A percentile compares a stretch with the other conserved stretches of the same genome.
Evolutionary conservation across 2,113 vertebrate species (phyloP).

Genomic region (Burhinus bistriatus): DNA sequence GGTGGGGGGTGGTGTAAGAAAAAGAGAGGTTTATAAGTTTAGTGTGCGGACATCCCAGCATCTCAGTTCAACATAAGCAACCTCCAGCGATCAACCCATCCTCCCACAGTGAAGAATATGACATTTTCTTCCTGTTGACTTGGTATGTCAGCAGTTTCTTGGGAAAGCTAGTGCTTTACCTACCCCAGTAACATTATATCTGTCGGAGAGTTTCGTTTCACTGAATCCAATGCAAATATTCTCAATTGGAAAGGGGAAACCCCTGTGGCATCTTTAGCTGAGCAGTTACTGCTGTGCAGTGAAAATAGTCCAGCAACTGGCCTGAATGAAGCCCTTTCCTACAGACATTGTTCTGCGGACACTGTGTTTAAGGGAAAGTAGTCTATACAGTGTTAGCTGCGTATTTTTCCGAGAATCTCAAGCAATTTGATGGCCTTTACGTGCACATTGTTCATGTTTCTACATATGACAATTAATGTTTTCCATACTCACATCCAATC

Average conservation of each 20-base stretch:
- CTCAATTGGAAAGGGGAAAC: background rate
- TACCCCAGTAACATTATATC: background rate
- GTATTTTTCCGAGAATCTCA: background rate
- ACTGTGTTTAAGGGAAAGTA: background rate
- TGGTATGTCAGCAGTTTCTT: background rate
- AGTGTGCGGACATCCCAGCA: background rate
- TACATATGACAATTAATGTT: background rate
- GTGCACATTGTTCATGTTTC: background rate
- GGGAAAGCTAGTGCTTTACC: background rate
- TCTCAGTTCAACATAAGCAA: background rate
- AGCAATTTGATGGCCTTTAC: background rate
- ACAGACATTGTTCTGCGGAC: background rate
- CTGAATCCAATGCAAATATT: background rate
- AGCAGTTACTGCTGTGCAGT: background rate
- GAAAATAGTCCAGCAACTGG: background rate
- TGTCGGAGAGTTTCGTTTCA: background rate
- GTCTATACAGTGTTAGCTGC: background rate
- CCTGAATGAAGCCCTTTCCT: background rate
- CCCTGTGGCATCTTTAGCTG: background rate
- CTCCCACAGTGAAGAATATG: background rate
- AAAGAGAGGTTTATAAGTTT: background rate
- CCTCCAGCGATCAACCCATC: background rate
- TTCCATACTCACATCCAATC: conserved; percentile 90
- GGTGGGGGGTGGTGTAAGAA: too few species aligned
- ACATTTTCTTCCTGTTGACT: background rate